Evolutionary conservation across 2,113 vertebrate genomes (phyloP).

Genomic region (Calidris pugnax): DNA sequence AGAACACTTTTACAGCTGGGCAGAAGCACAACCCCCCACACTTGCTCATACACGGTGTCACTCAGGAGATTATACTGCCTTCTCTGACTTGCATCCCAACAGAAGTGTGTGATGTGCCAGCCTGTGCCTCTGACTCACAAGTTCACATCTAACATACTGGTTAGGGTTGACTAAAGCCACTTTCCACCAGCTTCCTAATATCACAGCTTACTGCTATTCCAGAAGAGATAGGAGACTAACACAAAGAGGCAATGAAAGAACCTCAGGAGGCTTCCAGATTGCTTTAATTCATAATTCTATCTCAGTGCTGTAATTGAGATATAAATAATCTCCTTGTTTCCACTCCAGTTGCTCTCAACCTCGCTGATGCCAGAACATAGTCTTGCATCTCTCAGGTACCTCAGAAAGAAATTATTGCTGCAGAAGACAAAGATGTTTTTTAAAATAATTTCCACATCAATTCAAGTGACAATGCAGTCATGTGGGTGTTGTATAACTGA

Average conservation of each 20-base stretch:
- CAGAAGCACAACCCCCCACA: not conserved
- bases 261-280: not conserved
- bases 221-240: not conserved
- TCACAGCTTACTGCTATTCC: not conserved
- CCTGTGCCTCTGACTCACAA: not conserved
- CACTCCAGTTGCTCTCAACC: not conserved
- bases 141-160: not conserved
- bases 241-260: not conserved
- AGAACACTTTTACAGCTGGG: not conserved
- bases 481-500: not conserved
- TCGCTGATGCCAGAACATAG: not conserved
- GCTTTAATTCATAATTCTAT: not conserved
- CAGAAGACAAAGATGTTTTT: not conserved
- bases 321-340: not conserved
- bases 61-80: not conserved
- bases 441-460: not conserved
- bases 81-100: not conserved
- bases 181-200: not conserved
- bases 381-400: not conserved
- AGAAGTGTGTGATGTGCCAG: not conserved
- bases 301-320: not conserved
- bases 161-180: not conserved
- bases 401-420: not conserved
- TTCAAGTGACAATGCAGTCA: not conserved
- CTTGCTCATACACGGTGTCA: not conserved